phyloP scores from a whole-genome alignment of 2,113 vertebrate genomes.

The Oophaga pumilio region DNA sequence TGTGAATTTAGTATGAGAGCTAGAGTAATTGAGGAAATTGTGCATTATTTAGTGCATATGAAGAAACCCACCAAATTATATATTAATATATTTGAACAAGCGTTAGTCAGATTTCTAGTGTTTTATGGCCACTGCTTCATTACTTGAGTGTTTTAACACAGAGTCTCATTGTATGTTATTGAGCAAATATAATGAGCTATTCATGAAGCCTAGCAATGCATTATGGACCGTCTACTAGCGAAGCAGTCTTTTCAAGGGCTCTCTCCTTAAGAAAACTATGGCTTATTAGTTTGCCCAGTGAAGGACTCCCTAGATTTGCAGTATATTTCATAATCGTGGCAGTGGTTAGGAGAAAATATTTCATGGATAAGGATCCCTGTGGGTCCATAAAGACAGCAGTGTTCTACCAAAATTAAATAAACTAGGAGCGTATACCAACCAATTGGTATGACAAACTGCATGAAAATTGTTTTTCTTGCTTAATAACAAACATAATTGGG shows the following conservation, averaged over 20 bases:
- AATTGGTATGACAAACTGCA: neutral
- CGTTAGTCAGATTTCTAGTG: slow-evolving; percentile 1
- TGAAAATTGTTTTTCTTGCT: neutral
- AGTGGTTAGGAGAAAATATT: slow-evolving; percentile 24
- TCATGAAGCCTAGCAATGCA: slow-evolving; percentile 20
- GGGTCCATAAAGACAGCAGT: slow-evolving; percentile 15
- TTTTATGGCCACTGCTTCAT: slow-evolving; percentile 40
- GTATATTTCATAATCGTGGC: neutral
- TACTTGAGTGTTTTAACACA: slow-evolving; percentile 12
- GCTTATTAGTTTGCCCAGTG: slow-evolving; percentile 8
- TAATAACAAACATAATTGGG: neutral
- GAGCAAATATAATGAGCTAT: slow-evolving; percentile 48
- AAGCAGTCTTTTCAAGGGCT: slow-evolving; percentile 16
- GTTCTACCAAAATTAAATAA: neutral
- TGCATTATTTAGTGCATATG: slow-evolving; percentile 9
- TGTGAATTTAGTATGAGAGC: neutral
- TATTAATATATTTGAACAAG: slow-evolving; percentile 20
- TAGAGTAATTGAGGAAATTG: slow-evolving; percentile 33
- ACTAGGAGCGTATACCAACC: neutral
- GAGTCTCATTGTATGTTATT: slow-evolving; percentile 41
- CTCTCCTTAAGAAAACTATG: slow-evolving; percentile 21
- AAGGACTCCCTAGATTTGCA: slow-evolving; percentile 19
- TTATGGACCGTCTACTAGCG: slow-evolving; percentile 22
- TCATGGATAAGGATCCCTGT: neutral
- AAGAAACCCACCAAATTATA: slow-evolving; percentile 22